A percentile compares a stretch with the other conserved stretches of the same genome.
Evolutionary conservation across 2,888 invertebrate species (phyloP).

Genomic region (Drosophila formosana): DNA sequence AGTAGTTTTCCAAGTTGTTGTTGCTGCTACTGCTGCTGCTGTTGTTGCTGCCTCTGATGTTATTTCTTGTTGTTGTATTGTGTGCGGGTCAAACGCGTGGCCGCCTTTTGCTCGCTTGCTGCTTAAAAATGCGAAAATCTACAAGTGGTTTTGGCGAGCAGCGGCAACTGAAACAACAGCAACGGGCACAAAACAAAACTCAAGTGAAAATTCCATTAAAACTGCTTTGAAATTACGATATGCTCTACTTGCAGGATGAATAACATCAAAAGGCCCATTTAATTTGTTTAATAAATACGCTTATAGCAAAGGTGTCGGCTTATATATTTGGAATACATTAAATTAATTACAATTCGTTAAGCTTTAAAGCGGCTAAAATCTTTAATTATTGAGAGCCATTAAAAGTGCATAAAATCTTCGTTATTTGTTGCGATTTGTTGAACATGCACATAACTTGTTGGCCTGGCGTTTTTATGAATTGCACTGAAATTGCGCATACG

Average conservation of each 20-base stretch:
- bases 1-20: conserved; percentile 62
- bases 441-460: conserved; percentile 27
- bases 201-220: conserved; percentile 59
- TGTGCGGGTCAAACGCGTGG: conserved; percentile 72
- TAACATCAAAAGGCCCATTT: conserved; percentile 2
- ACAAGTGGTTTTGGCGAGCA: conserved; percentile 66
- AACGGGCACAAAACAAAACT: conserved; percentile 18
- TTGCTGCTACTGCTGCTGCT: conserved; percentile 32
- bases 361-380: background rate
- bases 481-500: conserved; percentile 40
- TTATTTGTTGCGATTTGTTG: conserved; percentile 13
- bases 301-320: conserved; percentile 2
- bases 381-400: background rate
- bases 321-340: background rate
- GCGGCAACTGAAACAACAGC: conserved; percentile 4
- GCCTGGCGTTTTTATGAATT: conserved; percentile 25
- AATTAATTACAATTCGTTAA: background rate
- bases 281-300: background rate
- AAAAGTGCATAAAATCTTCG: conserved; percentile 4
- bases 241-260: background rate
- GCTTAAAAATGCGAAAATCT: conserved; percentile 70
- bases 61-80: conserved; percentile 31
- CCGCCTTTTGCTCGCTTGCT: conserved; percentile 52
- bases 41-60: conserved; percentile 27
- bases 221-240: conserved; percentile 37